Evolutionary conservation across 1,140 invertebrate species (phyloP).

Genomic region (Glomeris maerens): DNA sequence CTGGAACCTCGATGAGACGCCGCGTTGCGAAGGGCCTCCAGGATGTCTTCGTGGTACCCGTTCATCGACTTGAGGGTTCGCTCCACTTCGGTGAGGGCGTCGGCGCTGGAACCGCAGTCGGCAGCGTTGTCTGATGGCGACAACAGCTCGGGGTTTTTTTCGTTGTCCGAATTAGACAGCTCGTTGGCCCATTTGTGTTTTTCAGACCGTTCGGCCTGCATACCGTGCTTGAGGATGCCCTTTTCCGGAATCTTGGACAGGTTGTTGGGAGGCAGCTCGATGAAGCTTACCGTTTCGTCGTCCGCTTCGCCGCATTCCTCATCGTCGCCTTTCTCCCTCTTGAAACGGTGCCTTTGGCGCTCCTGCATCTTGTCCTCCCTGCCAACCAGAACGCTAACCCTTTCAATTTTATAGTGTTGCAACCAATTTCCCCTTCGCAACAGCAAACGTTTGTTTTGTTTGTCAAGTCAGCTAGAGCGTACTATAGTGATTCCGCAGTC

Average conservation of each 20-base stretch:
- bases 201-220: conserved; percentile 12
- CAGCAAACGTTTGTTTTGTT: too few species aligned
- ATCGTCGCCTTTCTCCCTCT: conserved; percentile 50
- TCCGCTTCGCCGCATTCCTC: conserved; percentile 54
- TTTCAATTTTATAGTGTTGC: too few species aligned
- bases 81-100: conserved; percentile 49
- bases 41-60: conserved; percentile 81
- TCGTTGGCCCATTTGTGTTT: conserved; percentile 49
- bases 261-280: conserved; percentile 60
- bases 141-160: conserved; percentile 27
- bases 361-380: conserved; percentile 60
- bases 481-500: too few species aligned
- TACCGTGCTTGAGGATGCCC: conserved; percentile 62
- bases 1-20: conserved; percentile 47
- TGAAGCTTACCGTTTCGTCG: conserved; percentile 64
- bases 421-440: too few species aligned
- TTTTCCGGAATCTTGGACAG: conserved; percentile 64
- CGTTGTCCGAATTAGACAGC: conserved; percentile 45
- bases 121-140: conserved; percentile 24
- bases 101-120: conserved; percentile 25
- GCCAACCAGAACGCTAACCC: conserved; percentile 28
- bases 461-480: too few species aligned
- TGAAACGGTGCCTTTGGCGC: conserved; percentile 40
- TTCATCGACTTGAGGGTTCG: conserved; percentile 68
- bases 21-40: conserved; percentile 68